Percentiles rank a stretch among this genome's conserved stretches.
phyloP scores from a whole-genome alignment of 2,888 invertebrate species.

The Caenorhabditis macrosperma region DNA sequence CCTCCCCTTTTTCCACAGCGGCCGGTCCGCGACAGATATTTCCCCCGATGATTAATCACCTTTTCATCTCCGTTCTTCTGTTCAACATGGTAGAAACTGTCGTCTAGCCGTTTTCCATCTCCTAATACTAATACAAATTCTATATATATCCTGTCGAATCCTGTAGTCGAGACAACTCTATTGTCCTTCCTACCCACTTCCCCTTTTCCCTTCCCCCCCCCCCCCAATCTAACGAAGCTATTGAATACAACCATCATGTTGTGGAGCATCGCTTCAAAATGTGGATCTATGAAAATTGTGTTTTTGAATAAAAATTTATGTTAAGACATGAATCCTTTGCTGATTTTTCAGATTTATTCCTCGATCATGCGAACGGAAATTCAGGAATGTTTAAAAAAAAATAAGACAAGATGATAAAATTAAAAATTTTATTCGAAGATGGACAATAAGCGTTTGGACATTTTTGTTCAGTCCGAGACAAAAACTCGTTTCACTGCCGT shows the following conservation, averaged over 20 bases:
- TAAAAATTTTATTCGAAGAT: no score
- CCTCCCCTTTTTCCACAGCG: constrained; percentile 31
- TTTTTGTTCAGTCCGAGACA: no score
- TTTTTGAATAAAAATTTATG: constrained; percentile 47
- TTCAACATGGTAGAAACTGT: constrained; percentile 53
- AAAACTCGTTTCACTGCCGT: no score
- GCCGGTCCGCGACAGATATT: constrained; percentile 54
- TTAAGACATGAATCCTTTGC: neutral
- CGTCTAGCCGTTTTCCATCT: constrained; percentile 47
- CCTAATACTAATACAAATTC: constrained; percentile 50
- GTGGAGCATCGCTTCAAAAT: constrained; percentile 34
- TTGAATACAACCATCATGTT: constrained; percentile 26
- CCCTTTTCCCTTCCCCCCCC: neutral
- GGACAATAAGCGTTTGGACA: no score
- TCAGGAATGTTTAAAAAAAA: no score
- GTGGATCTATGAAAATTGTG: constrained; percentile 42
- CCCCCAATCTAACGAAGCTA: constrained; percentile 33
- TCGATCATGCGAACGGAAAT: no score
- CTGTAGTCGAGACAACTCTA: constrained; percentile 36
- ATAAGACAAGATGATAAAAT: no score
- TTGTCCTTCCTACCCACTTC: neutral
- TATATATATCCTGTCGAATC: constrained; percentile 47
- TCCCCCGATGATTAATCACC: constrained; percentile 51
- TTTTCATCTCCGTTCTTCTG: constrained; percentile 44
- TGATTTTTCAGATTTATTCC: no score